Percentiles rank a stretch among this genome's conserved stretches.
phyloP scores from a whole-genome alignment of 2,113 vertebrate genomes.

The Noctilio leporinus region DNA sequence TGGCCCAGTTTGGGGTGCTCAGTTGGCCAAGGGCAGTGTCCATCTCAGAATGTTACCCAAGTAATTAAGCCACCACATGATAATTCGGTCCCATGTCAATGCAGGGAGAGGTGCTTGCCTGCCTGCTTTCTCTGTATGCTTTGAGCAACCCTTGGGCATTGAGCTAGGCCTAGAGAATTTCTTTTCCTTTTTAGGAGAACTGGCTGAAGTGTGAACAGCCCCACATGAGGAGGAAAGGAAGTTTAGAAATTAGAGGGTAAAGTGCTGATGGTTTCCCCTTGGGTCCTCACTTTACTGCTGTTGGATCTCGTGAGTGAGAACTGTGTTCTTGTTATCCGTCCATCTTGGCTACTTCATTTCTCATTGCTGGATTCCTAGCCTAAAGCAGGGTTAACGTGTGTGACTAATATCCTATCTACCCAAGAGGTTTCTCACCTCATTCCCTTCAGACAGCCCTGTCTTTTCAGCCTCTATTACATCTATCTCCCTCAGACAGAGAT shows the following conservation, averaged over 20 bases:
- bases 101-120: accelerated
- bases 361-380: background rate
- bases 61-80: background rate
- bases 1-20: accelerated
- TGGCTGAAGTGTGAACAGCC: background rate
- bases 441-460: background rate
- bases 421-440: background rate
- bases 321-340: background rate
- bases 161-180: background rate
- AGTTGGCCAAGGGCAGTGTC: background rate
- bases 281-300: background rate
- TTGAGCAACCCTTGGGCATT: background rate
- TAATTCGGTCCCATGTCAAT: background rate
- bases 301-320: background rate
- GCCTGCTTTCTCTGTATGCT: background rate
- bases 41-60: background rate
- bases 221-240: background rate
- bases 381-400: background rate
- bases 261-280: background rate
- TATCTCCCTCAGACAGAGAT: background rate
- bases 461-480: background rate
- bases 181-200: background rate
- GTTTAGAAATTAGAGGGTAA: too few relatives aligned
- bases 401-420: background rate
- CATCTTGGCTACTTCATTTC: background rate